phyloP scores from a whole-genome alignment of 2,888 invertebrate species.

The Cephus sareptanus region DNA sequence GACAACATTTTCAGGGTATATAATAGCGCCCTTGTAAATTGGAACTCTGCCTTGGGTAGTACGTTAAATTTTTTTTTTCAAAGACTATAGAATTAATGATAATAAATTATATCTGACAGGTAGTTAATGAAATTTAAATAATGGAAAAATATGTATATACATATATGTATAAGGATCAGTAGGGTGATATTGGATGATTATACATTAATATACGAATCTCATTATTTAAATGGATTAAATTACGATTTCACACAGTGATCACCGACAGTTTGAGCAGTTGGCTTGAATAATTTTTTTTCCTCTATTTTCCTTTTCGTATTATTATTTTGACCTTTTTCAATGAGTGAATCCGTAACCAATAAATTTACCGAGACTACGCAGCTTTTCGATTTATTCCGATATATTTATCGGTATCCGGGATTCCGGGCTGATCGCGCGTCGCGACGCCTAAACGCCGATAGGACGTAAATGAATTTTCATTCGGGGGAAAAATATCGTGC shows the following conservation, averaged over 20 bases:
- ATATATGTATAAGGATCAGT: conserved; percentile 39
- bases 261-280: not conserved
- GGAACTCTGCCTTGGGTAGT: not conserved
- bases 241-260: conserved; percentile 12
- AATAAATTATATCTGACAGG: not conserved
- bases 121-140: conserved; percentile 49
- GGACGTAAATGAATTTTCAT: not conserved
- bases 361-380: not conserved
- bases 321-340: no score
- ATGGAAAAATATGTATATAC: conserved; percentile 25
- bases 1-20: not conserved
- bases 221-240: conserved; percentile 39
- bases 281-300: not conserved
- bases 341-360: not conserved
- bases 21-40: not conserved
- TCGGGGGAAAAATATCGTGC: not conserved
- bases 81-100: not conserved
- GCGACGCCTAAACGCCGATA: not conserved
- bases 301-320: not conserved
- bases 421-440: not conserved
- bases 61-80: not conserved
- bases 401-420: not conserved
- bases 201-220: conserved; percentile 43
- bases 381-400: not conserved
- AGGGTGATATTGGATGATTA: conserved; percentile 31